Conservation (phyloP, 2,888 invertebrate species). For the Gasteruption jaculator region DNA sequence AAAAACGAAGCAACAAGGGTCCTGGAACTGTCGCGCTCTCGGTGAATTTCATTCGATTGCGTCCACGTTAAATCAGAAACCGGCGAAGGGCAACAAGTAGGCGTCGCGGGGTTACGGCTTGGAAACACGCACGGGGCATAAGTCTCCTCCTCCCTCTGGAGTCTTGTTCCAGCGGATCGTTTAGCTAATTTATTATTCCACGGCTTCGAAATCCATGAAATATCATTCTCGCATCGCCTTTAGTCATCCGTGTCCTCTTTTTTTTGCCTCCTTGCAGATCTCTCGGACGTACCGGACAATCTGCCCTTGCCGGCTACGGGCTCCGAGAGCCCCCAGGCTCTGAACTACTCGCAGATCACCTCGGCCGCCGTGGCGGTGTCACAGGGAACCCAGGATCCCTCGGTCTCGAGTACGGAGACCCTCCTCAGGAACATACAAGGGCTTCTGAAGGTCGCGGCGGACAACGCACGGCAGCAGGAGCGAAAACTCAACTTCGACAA, state of each 20-base stretch:
- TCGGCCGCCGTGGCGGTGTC: slow-evolving; percentile 60
- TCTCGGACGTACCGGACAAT: slow-evolving; percentile 73
- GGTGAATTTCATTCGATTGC: slow-evolving; percentile 42
- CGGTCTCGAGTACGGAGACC: slow-evolving; percentile 85
- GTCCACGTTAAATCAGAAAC: slow-evolving; percentile 47
- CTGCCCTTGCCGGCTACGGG: slow-evolving; percentile 59
- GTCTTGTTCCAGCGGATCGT: slow-evolving; percentile 25
- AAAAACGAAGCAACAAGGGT: background rate
- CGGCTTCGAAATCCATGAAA: too few relatives aligned
- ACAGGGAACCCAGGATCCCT: slow-evolving; percentile 58
- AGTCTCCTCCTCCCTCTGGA: slow-evolving; percentile 30
- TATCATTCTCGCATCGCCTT: slow-evolving; percentile 16
- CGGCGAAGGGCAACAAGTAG: slow-evolving; percentile 49
- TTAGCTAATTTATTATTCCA: slow-evolving; percentile 26
- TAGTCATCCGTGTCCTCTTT: slow-evolving; percentile 4
- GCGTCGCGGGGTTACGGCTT: slow-evolving; percentile 46
- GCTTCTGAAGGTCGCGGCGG: slow-evolving; percentile 93
- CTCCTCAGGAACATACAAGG: slow-evolving; percentile 93
- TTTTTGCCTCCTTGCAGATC: slow-evolving; percentile 55
- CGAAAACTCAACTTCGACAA: slow-evolving; percentile 94
- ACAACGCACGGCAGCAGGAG: slow-evolving; percentile 94
- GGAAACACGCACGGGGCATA: slow-evolving; percentile 47
- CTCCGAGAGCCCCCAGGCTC: slow-evolving; percentile 61
- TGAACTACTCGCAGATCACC: slow-evolving; percentile 76
- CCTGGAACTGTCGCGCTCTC: too few relatives aligned